Percentiles rank a stretch among this genome's conserved stretches.
phyloP scores from a whole-genome alignment of 2,888 invertebrate genomes.

The Dusona sp. region DNA sequence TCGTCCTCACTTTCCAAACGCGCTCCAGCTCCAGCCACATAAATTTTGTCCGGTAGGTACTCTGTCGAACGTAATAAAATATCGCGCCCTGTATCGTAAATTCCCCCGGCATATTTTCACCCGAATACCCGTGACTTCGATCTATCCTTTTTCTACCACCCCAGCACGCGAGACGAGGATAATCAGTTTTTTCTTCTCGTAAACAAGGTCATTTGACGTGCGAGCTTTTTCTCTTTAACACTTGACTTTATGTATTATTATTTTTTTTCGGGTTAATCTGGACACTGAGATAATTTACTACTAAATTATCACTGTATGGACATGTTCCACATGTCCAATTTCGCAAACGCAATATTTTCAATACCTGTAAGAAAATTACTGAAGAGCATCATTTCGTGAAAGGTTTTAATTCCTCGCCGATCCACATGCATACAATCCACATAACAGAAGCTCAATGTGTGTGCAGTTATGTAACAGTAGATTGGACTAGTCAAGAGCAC shows the following conservation, averaged over 20 bases:
- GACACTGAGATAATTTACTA: neutral
- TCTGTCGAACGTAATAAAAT: slow-evolving; percentile 81
- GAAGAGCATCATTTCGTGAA: neutral
- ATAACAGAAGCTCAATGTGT: slow-evolving; percentile 20
- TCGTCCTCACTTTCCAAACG: slow-evolving; percentile 63
- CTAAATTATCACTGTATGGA: neutral
- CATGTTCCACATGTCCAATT: neutral
- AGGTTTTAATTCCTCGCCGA: neutral
- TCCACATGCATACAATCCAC: slow-evolving; percentile 17
- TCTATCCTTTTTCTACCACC: slow-evolving; percentile 62
- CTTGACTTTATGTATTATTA: neutral
- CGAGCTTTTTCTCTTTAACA: slow-evolving; percentile 9
- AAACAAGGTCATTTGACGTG: slow-evolving; percentile 33
- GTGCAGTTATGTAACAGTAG: slow-evolving; percentile 39
- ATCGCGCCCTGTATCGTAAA: slow-evolving; percentile 80
- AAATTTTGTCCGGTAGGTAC: slow-evolving; percentile 79
- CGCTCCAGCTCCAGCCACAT: slow-evolving; percentile 74
- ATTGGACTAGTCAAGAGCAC: slow-evolving; percentile 51
- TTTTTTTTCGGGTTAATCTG: neutral
- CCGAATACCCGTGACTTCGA: slow-evolving; percentile 74
- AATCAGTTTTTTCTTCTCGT: slow-evolving; percentile 61
- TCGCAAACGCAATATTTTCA: neutral
- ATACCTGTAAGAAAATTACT: neutral
- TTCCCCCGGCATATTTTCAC: slow-evolving; percentile 78
- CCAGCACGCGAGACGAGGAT: slow-evolving; percentile 47